phyloP scores from a whole-genome alignment of 1,140 invertebrate genomes.

The Eumaeus atala region DNA sequence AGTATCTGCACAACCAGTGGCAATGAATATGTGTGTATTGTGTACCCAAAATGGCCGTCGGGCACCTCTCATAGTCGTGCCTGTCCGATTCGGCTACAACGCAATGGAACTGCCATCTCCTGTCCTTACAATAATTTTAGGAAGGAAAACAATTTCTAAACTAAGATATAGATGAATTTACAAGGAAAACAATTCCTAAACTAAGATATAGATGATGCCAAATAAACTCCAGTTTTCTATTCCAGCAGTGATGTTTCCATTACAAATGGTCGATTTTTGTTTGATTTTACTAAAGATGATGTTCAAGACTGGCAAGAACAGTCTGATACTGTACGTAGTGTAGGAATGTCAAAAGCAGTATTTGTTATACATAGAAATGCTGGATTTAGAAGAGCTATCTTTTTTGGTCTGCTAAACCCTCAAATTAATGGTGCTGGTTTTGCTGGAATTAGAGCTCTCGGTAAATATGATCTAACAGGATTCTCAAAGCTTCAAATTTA shows the following conservation, averaged over 20 bases:
- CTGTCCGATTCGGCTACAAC: too few relatives aligned
- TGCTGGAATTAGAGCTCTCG: constrained; percentile 75
- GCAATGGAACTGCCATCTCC: too few relatives aligned
- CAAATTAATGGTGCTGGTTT: constrained; percentile 83
- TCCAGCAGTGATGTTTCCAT: constrained; percentile 30
- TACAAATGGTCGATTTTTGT: constrained; percentile 40
- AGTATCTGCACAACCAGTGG: too few relatives aligned
- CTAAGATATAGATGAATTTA: too few relatives aligned
- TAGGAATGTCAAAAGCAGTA: constrained; percentile 80
- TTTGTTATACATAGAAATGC: constrained; percentile 76
- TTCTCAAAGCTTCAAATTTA: constrained; percentile 73
- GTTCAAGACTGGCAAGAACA: constrained; percentile 75
- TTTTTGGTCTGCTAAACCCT: constrained; percentile 81
- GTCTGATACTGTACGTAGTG: constrained; percentile 78
- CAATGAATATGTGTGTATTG: too few relatives aligned
- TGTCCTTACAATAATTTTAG: too few relatives aligned
- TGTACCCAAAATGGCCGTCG: too few relatives aligned
- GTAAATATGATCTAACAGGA: constrained; percentile 67
- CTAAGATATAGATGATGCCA: too few relatives aligned
- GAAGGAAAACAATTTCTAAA: too few relatives aligned
- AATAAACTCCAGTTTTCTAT: constrained; percentile 3
- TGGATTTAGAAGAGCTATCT: constrained; percentile 77
- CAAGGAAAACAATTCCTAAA: too few relatives aligned
- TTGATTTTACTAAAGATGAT: constrained; percentile 60
- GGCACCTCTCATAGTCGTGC: too few relatives aligned